Evolutionary conservation across 64 coral and sea anemone genomes (phyloP).

Genomic region (Actinia equina): DNA sequence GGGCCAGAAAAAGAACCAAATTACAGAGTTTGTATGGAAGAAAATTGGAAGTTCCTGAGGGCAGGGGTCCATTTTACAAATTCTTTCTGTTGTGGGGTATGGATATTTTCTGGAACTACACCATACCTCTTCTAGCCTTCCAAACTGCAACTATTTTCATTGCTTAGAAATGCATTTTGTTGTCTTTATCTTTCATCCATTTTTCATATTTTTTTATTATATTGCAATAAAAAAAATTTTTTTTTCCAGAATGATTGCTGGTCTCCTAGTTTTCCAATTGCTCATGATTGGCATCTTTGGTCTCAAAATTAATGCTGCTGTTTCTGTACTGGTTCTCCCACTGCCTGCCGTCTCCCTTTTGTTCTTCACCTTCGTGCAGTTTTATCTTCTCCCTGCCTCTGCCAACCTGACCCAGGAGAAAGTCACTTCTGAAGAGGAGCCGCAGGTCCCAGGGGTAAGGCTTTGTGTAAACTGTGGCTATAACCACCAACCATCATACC

Average conservation of each 20-base stretch:
- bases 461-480: neutral
- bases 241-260: conserved; percentile 53
- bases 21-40: no score
- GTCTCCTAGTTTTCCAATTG: conserved; percentile 64
- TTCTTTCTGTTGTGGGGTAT: no score
- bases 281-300: conserved; percentile 67
- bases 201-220: neutral
- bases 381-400: conserved; percentile 4
- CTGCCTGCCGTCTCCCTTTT: conserved; percentile 48
- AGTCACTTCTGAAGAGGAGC: conserved; percentile 3
- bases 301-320: conserved; percentile 33
- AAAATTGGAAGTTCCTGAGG: no score
- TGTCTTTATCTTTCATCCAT: neutral
- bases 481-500: no score
- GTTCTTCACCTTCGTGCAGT: conserved; percentile 48
- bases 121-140: no score
- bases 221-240: no score
- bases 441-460: neutral
- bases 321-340: conserved; percentile 44
- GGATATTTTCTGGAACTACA: no score
- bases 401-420: conserved; percentile 4
- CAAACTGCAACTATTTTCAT: no score
- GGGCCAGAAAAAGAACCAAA: no score
- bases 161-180: no score
- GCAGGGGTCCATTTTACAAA: no score